Base-by-base conservation (phyloP, 2,888 invertebrate genomes). In the Pherbina coryleti region DNA sequence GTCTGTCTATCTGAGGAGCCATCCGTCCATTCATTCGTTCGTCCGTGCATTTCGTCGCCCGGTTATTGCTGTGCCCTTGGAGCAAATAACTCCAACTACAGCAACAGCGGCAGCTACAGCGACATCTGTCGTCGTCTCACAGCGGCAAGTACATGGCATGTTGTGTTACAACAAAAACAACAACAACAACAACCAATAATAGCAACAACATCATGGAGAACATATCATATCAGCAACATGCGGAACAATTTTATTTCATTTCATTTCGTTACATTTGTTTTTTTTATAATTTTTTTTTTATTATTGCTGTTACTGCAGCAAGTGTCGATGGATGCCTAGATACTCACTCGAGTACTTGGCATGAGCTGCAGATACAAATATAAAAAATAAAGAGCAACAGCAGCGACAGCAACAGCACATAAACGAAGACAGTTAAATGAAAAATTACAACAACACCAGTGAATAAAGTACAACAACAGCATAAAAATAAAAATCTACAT, bases 351-450 rank as follows among this genome's bases (percentile, higher is more conserved):
- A 19, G 37, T 44, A 67, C 34, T 67, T 67, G 37, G 67, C 67
- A 44, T 9, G n/a, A 22, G 67, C 19, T 44, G 8, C 37, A 44
- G 22, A 60, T 60, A 60, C 28, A 60, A 60, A 57, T 22, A 25
- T 28, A 60, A 60, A 19, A 60, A 25, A 19, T n/a, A 55, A 55
- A 66, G n/a, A 34, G n/a, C n/a, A n/a, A 31, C 34, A 66, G 28
- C 17, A n/a, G n/a, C n/a, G n/a, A 37, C 28, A 64, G 8, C 64
- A 31, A 8, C 64, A 55, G 28, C n/a, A 51, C 17, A 28, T 9
- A 57, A 51, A 51, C n/a, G 37, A 67, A 19, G 37, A 70, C 75
- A 76, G 75, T 79, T 79, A 78, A 76, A 78, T 78, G 75, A 57
- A 70, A 76, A 77, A 78, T 75, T 66, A 67, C 71, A 55, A 25